phyloP scores from a whole-genome alignment of 2,888 invertebrate genomes.

The Cheilosia urbana region DNA sequence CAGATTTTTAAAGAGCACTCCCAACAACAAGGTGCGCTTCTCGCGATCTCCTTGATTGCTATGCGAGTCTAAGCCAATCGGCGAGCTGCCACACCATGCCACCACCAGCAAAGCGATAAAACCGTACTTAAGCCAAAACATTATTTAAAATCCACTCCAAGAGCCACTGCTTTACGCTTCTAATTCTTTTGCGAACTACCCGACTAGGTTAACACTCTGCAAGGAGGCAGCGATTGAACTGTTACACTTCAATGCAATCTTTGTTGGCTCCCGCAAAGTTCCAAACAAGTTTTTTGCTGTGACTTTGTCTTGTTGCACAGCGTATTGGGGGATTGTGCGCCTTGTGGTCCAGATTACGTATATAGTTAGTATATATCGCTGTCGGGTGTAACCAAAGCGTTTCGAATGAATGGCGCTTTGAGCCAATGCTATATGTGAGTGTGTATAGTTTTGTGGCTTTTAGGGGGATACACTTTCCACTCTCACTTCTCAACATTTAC shows the following conservation, averaged over 20 bases:
- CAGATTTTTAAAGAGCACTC: conserved; percentile 60
- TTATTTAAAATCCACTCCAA: conserved; percentile 10
- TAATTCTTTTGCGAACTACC: conserved; percentile 24
- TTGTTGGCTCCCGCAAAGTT: conserved; percentile 22
- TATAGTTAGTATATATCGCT: conserved; percentile 42
- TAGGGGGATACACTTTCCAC: conserved; percentile 50
- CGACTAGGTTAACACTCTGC: conserved; percentile 47
- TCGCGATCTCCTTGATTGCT: conserved; percentile 53
- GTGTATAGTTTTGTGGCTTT: conserved; percentile 15
- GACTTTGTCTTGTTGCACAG: neutral
- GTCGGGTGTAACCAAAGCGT: conserved; percentile 70
- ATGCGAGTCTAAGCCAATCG: conserved; percentile 26
- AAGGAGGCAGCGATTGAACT: conserved; percentile 71
- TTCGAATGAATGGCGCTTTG: conserved; percentile 56
- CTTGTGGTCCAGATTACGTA: conserved; percentile 55
- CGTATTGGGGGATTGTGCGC: conserved; percentile 51
- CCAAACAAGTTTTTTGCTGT: conserved; percentile 51
- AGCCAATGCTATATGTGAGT: conserved; percentile 18
- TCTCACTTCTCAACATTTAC: conserved; percentile 71
- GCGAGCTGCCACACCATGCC: conserved; percentile 17
- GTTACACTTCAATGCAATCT: conserved; percentile 51
- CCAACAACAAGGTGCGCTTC: conserved; percentile 63
- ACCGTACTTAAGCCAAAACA: conserved; percentile 50
- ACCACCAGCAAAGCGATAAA: conserved; percentile 27
- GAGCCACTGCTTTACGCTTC: conserved; percentile 20